Evolutionary conservation across 1,140 invertebrate genomes (phyloP).

Genomic region (Lepidurus couesii): DNA sequence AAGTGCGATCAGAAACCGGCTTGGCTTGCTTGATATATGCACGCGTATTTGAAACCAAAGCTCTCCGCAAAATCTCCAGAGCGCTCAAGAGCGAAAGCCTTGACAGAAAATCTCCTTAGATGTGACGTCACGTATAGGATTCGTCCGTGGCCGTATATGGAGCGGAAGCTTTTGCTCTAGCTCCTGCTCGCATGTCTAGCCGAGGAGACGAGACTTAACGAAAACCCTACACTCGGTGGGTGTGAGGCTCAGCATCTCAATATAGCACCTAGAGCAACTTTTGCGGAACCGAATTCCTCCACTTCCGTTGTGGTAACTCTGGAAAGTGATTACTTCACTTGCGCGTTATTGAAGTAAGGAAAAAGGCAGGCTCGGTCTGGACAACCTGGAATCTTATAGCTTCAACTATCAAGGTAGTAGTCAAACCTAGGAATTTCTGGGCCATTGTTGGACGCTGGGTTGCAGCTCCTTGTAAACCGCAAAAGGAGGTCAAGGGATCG

Average conservation of each 20-base stretch:
- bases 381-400: too few relatives aligned
- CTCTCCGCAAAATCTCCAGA: not conserved
- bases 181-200: not conserved
- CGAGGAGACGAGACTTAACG: not conserved
- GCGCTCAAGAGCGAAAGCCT: not conserved
- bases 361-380: too few relatives aligned
- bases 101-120: not conserved
- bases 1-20: not conserved
- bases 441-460: not conserved
- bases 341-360: too few relatives aligned
- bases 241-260: not conserved
- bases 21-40: not conserved
- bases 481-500: slow-evolving; percentile 12
- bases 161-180: not conserved
- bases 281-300: not conserved
- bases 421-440: not conserved
- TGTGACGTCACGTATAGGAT: slow-evolving; percentile 1
- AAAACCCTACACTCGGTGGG: not conserved
- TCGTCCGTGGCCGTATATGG: slow-evolving; percentile 17
- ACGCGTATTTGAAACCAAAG: not conserved
- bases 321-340: not conserved
- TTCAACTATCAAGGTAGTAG: not conserved
- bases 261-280: not conserved
- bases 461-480: slow-evolving; percentile 3
- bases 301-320: not conserved